These are phyloP conservation scores for Bactericera cockerelli DNA, from an alignment of 1,140 invertebrate genomes.

Conservation along the genomic window DNA sequence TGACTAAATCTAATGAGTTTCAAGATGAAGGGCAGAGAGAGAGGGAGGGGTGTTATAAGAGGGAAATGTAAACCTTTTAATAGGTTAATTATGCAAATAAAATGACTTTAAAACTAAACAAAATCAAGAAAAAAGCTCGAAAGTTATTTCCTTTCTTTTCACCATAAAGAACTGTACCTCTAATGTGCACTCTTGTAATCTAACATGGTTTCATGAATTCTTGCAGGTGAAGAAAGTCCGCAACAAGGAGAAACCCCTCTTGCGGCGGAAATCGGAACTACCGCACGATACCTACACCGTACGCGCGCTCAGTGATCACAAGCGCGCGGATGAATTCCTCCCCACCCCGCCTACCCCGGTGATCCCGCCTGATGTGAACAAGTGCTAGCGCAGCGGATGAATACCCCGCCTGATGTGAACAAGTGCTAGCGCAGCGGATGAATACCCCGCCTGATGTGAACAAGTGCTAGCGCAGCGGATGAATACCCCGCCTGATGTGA, in stretches of 20 bases:
- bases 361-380: slow-evolving; percentile 71
- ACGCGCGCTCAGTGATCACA: slow-evolving; percentile 78
- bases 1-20: too few species aligned
- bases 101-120: too few species aligned
- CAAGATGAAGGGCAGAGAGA: too few species aligned
- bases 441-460: slow-evolving; percentile 72
- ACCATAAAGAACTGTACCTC: too few species aligned
- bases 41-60: too few species aligned
- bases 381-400: slow-evolving; percentile 54
- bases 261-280: slow-evolving; percentile 86
- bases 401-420: slow-evolving; percentile 70
- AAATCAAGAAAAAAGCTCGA: too few species aligned
- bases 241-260: slow-evolving; percentile 68
- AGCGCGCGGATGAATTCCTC: slow-evolving; percentile 75
- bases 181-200: too few species aligned
- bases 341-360: too few species aligned
- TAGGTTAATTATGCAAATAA: too few species aligned
- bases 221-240: slow-evolving; percentile 33
- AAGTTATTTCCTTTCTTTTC: too few species aligned
- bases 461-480: slow-evolving; percentile 55
- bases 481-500: slow-evolving; percentile 70
- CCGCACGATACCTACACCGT: slow-evolving; percentile 81
- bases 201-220: too few species aligned
- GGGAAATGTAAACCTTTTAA: too few species aligned
- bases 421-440: slow-evolving; percentile 56